Evolutionary conservation across 1,140 invertebrate genomes (phyloP).

Genomic region (Papilio xuthus): DNA sequence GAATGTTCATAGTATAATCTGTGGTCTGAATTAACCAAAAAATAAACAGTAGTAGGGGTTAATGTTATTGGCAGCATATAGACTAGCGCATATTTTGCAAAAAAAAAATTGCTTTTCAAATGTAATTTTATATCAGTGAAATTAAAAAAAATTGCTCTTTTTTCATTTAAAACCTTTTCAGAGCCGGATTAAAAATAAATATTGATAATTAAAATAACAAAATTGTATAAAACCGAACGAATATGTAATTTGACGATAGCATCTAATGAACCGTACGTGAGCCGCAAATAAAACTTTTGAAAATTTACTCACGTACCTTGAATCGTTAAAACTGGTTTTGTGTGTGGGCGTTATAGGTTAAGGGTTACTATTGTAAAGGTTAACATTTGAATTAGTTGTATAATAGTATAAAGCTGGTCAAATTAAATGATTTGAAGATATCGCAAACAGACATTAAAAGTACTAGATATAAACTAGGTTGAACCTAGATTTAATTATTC

Average conservation of each 20-base stretch:
- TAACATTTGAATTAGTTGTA: not conserved
- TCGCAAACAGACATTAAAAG: too few species aligned
- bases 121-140: too few species aligned
- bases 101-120: too few species aligned
- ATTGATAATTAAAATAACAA: not conserved
- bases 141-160: not conserved
- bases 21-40: too few species aligned
- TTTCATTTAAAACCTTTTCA: not conserved
- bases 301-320: conserved; percentile 22
- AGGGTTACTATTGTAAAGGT: conserved; percentile 13
- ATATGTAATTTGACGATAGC: conserved; percentile 2
- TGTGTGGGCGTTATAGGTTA: conserved; percentile 5
- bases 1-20: too few species aligned
- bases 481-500: too few species aligned
- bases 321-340: conserved; percentile 11
- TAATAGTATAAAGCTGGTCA: not conserved
- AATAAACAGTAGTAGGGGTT: too few species aligned
- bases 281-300: conserved; percentile 1
- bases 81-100: too few species aligned
- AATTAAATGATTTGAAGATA: not conserved
- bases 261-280: conserved; percentile 13
- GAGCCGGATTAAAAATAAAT: not conserved
- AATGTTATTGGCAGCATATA: too few species aligned
- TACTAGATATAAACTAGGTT: too few species aligned
- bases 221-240: not conserved